Percentiles rank a stretch among this genome's conserved stretches.
Evolutionary conservation across 2,888 invertebrate species (phyloP).

Genomic region (Apoderus coryli): DNA sequence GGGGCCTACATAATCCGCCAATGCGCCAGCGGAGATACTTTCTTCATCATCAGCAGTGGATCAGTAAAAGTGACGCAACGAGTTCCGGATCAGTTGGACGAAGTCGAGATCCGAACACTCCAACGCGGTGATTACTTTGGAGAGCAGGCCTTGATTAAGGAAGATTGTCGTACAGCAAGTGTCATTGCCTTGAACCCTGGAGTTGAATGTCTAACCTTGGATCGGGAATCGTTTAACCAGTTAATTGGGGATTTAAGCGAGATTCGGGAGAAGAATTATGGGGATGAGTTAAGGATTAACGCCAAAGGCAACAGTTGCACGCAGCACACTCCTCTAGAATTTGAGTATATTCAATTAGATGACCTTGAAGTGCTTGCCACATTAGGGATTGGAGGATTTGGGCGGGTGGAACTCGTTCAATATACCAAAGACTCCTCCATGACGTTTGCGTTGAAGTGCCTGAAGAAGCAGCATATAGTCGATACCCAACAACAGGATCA

Average conservation of each 20-base stretch:
- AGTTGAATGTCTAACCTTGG: slow-evolving; percentile 49
- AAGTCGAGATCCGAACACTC: slow-evolving; percentile 42
- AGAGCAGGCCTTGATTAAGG: slow-evolving; percentile 48
- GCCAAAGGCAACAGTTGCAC: slow-evolving; percentile 18
- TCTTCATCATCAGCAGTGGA: slow-evolving; percentile 49
- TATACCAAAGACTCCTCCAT: slow-evolving; percentile 33
- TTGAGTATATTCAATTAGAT: slow-evolving; percentile 33
- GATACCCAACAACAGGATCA: slow-evolving; percentile 61
- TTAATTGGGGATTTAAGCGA: slow-evolving; percentile 63
- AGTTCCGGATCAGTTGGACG: slow-evolving; percentile 31
- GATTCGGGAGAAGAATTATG: slow-evolving; percentile 58
- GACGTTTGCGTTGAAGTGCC: slow-evolving; percentile 52
- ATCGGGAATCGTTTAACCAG: slow-evolving; percentile 55
- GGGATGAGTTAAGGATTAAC: slow-evolving; percentile 42
- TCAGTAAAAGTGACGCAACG: slow-evolving; percentile 39
- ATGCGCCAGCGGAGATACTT: slow-evolving; percentile 48
- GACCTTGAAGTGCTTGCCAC: slow-evolving; percentile 52
- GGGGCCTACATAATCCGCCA: slow-evolving; percentile 50
- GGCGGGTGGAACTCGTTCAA: slow-evolving; percentile 49
- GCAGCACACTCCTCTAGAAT: slow-evolving; percentile 26
- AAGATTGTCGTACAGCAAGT: slow-evolving; percentile 52
- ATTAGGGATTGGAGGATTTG: slow-evolving; percentile 57
- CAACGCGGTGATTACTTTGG: slow-evolving; percentile 50
- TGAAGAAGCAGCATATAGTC: slow-evolving; percentile 59
- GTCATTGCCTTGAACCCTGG: slow-evolving; percentile 48